Percentiles rank a stretch among this genome's conserved stretches.
These are phyloP conservation scores for Odontophorus gujanensis DNA, from an alignment of 2,113 vertebrate species.

Conservation along the genomic window DNA sequence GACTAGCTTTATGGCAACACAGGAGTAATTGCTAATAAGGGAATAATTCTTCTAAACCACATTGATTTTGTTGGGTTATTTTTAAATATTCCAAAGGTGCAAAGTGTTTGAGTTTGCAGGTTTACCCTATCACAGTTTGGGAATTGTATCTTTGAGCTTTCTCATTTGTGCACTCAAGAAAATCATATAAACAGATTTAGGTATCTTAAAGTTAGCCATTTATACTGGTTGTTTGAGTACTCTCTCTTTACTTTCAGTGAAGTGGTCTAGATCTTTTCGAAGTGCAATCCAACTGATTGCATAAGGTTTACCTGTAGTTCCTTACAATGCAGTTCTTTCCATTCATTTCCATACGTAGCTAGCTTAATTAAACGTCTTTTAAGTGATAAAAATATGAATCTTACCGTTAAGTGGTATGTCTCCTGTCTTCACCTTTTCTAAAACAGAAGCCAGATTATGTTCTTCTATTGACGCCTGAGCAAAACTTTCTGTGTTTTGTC, in stretches of 20 bases:
- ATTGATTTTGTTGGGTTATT: not conserved
- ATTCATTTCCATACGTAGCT: not conserved
- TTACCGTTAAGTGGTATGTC: not conserved
- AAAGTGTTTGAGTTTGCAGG: not conserved
- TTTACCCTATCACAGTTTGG: not conserved
- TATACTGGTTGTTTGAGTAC: not conserved
- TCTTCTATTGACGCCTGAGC: not conserved
- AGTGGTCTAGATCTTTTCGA: not conserved
- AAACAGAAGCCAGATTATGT: not conserved
- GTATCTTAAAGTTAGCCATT: not conserved
- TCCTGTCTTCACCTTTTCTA: not conserved
- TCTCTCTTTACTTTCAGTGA: accelerated
- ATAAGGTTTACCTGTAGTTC: not conserved
- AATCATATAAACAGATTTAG: not conserved
- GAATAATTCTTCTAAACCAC: not conserved
- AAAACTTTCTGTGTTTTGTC: not conserved
- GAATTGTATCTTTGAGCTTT: not conserved
- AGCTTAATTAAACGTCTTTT: not conserved
- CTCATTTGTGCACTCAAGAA: not conserved
- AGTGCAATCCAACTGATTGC: not conserved
- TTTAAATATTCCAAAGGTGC: not conserved
- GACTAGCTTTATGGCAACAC: not conserved
- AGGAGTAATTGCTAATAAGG: not conserved
- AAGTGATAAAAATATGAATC: not conserved
- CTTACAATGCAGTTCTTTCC: not conserved